Evolutionary conservation across 2,888 invertebrate species (phyloP).

Genomic region (Eupsilia transversa): DNA sequence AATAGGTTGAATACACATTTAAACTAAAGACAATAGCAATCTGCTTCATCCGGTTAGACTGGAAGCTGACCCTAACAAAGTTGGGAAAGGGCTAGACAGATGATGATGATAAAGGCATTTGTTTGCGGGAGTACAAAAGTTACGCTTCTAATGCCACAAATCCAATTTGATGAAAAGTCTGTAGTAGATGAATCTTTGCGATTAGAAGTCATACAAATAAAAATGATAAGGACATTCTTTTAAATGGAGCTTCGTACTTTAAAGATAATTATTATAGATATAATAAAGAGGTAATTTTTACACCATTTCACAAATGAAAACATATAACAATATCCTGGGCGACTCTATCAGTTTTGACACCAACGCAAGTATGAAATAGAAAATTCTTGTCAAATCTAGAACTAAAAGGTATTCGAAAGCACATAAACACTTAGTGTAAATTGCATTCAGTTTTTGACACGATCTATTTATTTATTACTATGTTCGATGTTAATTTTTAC

Average conservation of each 20-base stretch:
- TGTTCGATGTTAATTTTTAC: slow-evolving; percentile 2
- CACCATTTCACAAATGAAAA: not conserved
- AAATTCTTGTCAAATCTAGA: not conserved
- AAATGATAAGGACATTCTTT: not conserved
- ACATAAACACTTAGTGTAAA: not conserved
- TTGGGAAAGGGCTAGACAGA: not conserved
- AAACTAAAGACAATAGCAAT: not conserved
- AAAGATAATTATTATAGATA: too few species aligned
- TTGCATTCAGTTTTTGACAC: slow-evolving; percentile 26
- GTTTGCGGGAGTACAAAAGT: not conserved
- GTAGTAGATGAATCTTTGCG: not conserved
- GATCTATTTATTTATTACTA: slow-evolving; percentile 2
- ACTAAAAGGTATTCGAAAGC: not conserved
- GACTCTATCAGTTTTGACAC: not conserved
- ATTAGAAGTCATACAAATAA: not conserved
- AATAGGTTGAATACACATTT: too few species aligned
- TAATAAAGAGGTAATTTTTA: not conserved
- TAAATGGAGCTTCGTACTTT: not conserved
- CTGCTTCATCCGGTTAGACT: not conserved
- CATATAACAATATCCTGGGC: not conserved
- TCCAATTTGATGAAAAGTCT: not conserved
- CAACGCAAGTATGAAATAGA: not conserved
- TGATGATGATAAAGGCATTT: not conserved
- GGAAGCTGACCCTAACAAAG: not conserved
- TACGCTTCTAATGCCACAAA: not conserved